Conservation (phyloP, 2,113 vertebrate species). For the Ardeotis arabs region DNA sequence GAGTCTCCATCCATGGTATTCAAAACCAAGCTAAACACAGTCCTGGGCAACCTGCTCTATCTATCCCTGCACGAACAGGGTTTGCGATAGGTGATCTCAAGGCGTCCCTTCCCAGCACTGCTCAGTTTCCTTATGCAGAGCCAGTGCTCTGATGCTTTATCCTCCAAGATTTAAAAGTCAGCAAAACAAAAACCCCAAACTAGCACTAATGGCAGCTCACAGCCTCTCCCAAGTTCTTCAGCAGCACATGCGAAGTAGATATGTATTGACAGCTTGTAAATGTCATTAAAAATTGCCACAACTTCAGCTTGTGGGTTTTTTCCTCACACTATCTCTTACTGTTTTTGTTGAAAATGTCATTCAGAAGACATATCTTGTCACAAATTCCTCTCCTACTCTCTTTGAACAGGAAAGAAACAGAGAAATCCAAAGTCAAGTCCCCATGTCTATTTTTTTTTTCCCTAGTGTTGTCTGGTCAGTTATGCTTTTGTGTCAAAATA, state of each 20-base stretch:
- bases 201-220: not conserved
- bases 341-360: not conserved
- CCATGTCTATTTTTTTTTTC: not conserved
- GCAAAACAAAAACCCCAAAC: not conserved
- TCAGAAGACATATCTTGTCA: not conserved
- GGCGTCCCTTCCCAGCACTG: not conserved
- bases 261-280: not conserved
- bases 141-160: not conserved
- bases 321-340: not conserved
- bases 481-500: not conserved
- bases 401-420: not conserved
- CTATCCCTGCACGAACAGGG: not conserved
- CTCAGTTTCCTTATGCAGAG: not conserved
- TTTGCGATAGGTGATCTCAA: not conserved
- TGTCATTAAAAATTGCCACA: not conserved
- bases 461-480: not conserved
- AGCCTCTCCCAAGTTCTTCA: not conserved
- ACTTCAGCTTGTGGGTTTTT: not conserved
- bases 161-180: not conserved
- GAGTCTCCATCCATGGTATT: not conserved
- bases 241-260: not conserved
- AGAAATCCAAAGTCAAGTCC: not conserved
- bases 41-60: not conserved
- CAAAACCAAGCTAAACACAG: not conserved
- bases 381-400: no score